Evolutionary conservation across 2,797 vertebrate genomes (phyloP), one percentile per base, ranked within the genome.

Genomic region (Pipistrellus pygmaeus): DNA sequence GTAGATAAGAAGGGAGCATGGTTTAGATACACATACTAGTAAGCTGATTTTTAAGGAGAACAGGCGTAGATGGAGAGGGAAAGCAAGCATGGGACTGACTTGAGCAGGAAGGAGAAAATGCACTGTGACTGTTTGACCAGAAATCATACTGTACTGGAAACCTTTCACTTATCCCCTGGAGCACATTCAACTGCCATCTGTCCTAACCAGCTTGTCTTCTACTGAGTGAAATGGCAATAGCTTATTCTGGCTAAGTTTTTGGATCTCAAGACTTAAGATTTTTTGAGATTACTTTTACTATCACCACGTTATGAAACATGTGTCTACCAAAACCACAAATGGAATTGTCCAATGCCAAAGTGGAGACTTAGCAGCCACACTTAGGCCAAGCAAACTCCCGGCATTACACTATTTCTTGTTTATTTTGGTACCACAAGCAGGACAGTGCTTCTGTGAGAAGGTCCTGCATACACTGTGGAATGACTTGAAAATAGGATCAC

Each of bases 291-390:
- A 69, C 76, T 96, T 93, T 93, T 69, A 46, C 69, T 57, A 68
- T 38, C 64, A 88, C 44, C 60, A 91, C 55, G 25, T 64, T 76
- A 82, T 25, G 77, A 91, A 93, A 55, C 94, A 94, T 38, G 69
- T 94, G 91, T 95, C 96, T 95, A 95, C 85, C 77, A 83, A 2
- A 85, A 62, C 92, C 94, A 72, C 84, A 93, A 88, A 85, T 94
- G 94, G 85, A 71, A 53, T 71, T 60, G 25, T 44, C 57, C 30
- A 25, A 53, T 93, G 90, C 95, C 94, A 76, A 81, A 80, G 35
- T 21, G n/a, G 90, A 57, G 87, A 82, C 80, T 84, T 96, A 91
- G 91, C 96, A 91, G 72, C 8, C 6, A 51, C 44, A 76, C 8
- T 13, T 8, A 82, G 93, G 85, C 72, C 83, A 68, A 64, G 91